A percentile compares a stretch with the other conserved stretches of the same genome.
Evolutionary conservation across 2,888 invertebrate genomes (phyloP).

Genomic region (Phymatocera aterrima): DNA sequence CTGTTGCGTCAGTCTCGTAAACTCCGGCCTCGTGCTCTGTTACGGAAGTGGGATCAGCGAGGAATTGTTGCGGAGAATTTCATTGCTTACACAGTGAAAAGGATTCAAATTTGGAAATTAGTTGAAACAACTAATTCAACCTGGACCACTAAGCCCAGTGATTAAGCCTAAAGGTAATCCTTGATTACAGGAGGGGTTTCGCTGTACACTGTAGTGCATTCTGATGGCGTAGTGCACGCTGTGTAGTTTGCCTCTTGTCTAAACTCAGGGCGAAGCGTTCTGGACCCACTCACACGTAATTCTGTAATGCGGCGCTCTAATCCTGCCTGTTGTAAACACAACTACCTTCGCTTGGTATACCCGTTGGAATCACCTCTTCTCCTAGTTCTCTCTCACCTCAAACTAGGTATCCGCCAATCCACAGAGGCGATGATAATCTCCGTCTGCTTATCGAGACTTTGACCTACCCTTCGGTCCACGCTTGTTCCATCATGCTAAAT

Average conservation of each 20-base stretch:
- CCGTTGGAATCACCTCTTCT: constrained; percentile 18
- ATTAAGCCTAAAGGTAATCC: constrained; percentile 24
- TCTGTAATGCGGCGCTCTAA: constrained; percentile 42
- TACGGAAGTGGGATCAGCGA: background rate
- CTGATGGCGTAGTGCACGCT: background rate
- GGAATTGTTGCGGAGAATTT: background rate
- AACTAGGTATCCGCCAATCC: background rate
- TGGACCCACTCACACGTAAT: constrained; percentile 31
- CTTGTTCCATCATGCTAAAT: background rate
- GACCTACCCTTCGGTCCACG: background rate
- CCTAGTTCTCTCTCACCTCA: background rate
- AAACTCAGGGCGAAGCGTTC: constrained; percentile 3
- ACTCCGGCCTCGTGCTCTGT: no score
- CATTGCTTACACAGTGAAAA: background rate
- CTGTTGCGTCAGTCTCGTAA: no score
- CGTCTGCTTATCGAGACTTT: background rate
- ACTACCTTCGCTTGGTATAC: constrained; percentile 26
- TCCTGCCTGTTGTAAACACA: constrained; percentile 35
- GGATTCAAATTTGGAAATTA: background rate
- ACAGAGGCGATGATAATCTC: constrained; percentile 13
- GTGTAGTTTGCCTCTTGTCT: background rate
- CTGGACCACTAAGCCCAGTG: background rate
- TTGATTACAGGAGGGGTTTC: constrained; percentile 20
- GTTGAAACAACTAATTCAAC: background rate
- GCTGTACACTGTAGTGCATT: constrained; percentile 3